Evolutionary conservation across 1,140 invertebrate genomes (phyloP).

Genomic region (Popillia japonica): DNA sequence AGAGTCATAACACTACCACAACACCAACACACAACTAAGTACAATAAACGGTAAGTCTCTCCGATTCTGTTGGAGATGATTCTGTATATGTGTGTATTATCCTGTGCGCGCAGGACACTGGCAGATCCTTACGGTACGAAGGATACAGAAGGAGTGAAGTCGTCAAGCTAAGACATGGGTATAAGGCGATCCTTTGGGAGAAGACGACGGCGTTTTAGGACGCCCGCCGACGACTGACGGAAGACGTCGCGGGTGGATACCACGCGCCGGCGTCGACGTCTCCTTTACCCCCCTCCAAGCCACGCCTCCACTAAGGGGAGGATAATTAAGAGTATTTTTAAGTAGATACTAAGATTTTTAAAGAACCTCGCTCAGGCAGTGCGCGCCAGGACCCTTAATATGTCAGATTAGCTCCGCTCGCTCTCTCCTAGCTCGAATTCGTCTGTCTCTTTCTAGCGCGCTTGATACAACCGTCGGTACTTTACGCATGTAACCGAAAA

Average conservation of each 20-base stretch:
- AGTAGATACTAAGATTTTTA: slow-evolving; percentile 60
- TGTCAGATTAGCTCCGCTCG: slow-evolving; percentile 7
- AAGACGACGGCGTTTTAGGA: slow-evolving; percentile 57
- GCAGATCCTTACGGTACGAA: slow-evolving; percentile 57
- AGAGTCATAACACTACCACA: neutral
- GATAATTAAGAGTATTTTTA: slow-evolving; percentile 60
- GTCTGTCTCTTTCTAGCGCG: slow-evolving; percentile 14
- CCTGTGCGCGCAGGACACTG: slow-evolving; percentile 51
- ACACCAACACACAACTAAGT: neutral
- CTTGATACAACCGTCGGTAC: neutral
- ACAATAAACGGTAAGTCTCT: slow-evolving; percentile 1
- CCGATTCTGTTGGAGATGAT: neutral
- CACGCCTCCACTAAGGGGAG: slow-evolving; percentile 55
- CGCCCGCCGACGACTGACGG: slow-evolving; percentile 60
- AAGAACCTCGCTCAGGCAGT: slow-evolving; percentile 37
- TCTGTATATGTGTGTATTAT: slow-evolving; percentile 7
- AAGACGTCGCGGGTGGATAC: slow-evolving; percentile 57
- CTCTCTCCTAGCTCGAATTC: neutral
- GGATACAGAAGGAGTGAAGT: slow-evolving; percentile 56
- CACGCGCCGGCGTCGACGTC: slow-evolving; percentile 54
- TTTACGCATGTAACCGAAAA: neutral
- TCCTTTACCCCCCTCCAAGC: slow-evolving; percentile 46
- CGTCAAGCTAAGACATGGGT: slow-evolving; percentile 58
- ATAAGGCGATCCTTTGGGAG: slow-evolving; percentile 57
- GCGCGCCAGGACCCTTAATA: slow-evolving; percentile 10